Conservation (phyloP, 2,113 vertebrate genomes). For the Elanoides forficatus region DNA sequence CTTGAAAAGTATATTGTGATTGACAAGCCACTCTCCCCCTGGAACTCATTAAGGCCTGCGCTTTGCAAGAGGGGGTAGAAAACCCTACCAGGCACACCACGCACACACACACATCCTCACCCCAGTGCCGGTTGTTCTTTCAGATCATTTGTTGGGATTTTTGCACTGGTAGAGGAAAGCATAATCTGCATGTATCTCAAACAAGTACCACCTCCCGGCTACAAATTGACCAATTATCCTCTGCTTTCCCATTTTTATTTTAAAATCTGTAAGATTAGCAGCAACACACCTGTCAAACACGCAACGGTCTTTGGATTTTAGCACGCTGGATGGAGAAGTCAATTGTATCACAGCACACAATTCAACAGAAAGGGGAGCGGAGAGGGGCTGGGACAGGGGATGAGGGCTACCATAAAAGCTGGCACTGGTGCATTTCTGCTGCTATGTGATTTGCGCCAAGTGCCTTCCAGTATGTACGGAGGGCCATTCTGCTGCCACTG, state of each 20-base stretch:
- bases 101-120: background rate
- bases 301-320: background rate
- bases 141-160: slow-evolving; percentile 70
- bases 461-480: background rate
- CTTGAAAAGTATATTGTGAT: slow-evolving; percentile 80
- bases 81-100: slow-evolving; percentile 69
- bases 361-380: background rate
- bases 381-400: background rate
- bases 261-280: background rate
- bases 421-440: background rate
- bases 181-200: slow-evolving; percentile 30
- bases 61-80: slow-evolving; percentile 69
- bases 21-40: slow-evolving; percentile 81
- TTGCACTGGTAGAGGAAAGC: slow-evolving; percentile 32
- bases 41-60: slow-evolving; percentile 82
- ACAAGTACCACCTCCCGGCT: slow-evolving; percentile 38
- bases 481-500: background rate
- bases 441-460: background rate
- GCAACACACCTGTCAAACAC: background rate
- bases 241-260: slow-evolving; percentile 4
- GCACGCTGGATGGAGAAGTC: background rate
- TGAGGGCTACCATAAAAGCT: background rate
- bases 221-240: slow-evolving; percentile 39
- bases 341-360: background rate
- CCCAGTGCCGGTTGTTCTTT: slow-evolving; percentile 26